Evolutionary conservation across 2,888 invertebrate species (phyloP), one percentile per base, ranked within the genome.

Genomic region (Oligia latruncula): DNA sequence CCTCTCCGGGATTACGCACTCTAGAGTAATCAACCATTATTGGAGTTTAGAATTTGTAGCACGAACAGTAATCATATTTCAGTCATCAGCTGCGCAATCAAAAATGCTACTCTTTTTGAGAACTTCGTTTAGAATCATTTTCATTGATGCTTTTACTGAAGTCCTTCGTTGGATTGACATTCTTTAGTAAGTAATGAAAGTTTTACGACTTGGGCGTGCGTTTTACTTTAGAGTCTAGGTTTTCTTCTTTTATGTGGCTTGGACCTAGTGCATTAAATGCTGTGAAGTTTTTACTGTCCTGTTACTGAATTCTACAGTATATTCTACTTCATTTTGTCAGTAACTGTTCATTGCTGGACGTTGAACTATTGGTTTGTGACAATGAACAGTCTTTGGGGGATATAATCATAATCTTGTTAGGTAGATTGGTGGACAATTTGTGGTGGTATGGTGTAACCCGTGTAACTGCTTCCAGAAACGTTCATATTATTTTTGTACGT

Each of bases 11-110:
- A 81, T 79, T 80, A 77, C 79, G 78, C 80, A 82, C 80, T 83
- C 80, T 17, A 13, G 62, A 81, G 82, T 80, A 89, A 89, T 89
- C 88, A 85, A 84, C 78, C 70, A 83, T 81, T 82, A 84, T 82
- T 81, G 79, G 81, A 82, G 83, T 86, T 88, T 74, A 81, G 71
- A 85, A 82, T 85, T 86, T 78, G 70, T 79, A 77, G 74, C 82
- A 80, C 82, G 80, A 78, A 73, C 60, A 55, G 67, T 78, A 86
- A 82, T 85, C 82, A 87, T 77, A 81, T 82, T 88, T 83, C 79
- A 82, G 87, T 88, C 74, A 82, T 87, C 77, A 70, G 23, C 64
- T n/a, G 70, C 71, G 76, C 80, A 77, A 82, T 82, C 76, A 75
- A 66, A 77, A 66, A 67, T 71, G 68, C 68, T 58, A 77, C 80